phyloP scores from a whole-genome alignment of 2,888 invertebrate species.

The Notodonta ziczac region DNA sequence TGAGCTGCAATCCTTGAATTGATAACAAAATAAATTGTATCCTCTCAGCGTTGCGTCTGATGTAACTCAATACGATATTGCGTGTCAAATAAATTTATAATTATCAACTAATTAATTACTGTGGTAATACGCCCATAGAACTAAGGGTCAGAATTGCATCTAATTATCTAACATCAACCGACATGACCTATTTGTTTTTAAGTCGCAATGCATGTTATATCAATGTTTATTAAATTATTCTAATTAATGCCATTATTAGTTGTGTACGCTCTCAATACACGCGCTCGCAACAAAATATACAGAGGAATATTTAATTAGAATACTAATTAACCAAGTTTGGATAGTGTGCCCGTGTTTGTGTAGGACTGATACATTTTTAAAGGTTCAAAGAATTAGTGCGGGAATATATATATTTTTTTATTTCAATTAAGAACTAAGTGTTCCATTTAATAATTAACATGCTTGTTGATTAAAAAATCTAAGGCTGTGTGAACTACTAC shows the following conservation, averaged over 20 bases:
- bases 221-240: constrained; percentile 41
- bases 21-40: neutral
- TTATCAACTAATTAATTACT: neutral
- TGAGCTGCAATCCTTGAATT: no score
- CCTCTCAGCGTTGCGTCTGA: neutral
- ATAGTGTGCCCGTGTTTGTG: neutral
- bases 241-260: constrained; percentile 51
- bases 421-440: no score
- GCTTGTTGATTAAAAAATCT: neutral
- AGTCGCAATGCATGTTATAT: constrained; percentile 47
- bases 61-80: neutral
- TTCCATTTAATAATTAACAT: constrained; percentile 2
- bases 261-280: constrained; percentile 32
- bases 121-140: neutral
- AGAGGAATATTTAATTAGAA: neutral
- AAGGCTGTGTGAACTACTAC: constrained; percentile 9
- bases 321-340: neutral
- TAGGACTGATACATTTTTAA: neutral
- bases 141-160: constrained; percentile 37
- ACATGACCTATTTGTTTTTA: constrained; percentile 30
- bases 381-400: neutral
- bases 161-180: constrained; percentile 35
- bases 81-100: neutral
- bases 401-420: no score
- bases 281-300: constrained; percentile 18